A percentile compares a stretch with the other conserved stretches of the same genome.
These are phyloP conservation scores for Nothura maculosa DNA, from an alignment of 2,797 vertebrate genomes.

Conservation along the genomic window DNA sequence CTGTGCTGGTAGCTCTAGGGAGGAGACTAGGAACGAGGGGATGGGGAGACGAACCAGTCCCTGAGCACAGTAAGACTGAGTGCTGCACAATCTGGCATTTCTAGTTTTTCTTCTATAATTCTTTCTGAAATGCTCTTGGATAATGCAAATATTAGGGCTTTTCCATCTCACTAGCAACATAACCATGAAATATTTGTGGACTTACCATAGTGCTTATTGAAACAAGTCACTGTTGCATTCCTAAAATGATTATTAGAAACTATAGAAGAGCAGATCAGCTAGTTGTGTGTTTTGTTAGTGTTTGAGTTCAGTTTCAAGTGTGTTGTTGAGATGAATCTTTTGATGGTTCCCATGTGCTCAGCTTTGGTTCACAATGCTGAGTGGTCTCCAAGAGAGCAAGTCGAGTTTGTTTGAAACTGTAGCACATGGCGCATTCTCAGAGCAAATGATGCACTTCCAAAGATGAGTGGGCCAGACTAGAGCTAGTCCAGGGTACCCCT, in stretches of 20 bases:
- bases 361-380: not conserved
- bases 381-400: not conserved
- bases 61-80: not conserved
- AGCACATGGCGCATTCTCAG: not conserved
- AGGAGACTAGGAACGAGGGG: not conserved
- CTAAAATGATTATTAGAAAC: constrained; percentile 30
- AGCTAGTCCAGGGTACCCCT: too few relatives aligned
- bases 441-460: not conserved
- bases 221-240: not conserved
- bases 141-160: not conserved
- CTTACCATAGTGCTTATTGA: not conserved
- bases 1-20: not conserved
- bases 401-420: not conserved
- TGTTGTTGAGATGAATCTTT: not conserved
- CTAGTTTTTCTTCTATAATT: not conserved
- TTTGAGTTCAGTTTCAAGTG: not conserved
- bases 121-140: constrained; percentile 19
- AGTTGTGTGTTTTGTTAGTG: not conserved
- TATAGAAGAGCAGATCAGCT: not conserved
- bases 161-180: not conserved
- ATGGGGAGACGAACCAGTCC: not conserved
- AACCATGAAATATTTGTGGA: not conserved
- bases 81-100: not conserved
- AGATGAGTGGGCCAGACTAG: not conserved
- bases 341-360: too few relatives aligned